Conservation (phyloP, 37 sponge, comb jelly and placozoan species). For the Halichondria panicea region DNA sequence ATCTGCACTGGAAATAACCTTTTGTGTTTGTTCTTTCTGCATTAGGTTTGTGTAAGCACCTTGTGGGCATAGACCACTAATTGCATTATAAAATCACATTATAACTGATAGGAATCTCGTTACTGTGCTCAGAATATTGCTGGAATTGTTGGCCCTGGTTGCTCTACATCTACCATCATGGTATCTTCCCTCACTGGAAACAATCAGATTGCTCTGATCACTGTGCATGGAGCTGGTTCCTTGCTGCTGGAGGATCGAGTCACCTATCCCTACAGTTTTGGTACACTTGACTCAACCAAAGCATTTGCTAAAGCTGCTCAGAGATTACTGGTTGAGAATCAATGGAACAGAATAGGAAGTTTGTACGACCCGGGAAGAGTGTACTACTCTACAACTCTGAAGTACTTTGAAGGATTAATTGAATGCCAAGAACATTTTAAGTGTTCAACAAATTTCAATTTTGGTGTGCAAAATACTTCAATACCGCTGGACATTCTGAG, state of each 20-base stretch:
- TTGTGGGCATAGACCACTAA: too few relatives aligned
- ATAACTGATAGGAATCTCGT: neutral
- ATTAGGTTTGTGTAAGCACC: too few relatives aligned
- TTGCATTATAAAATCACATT: neutral
- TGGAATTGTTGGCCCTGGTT: slow-evolving; percentile 29
- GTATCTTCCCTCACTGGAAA: neutral
- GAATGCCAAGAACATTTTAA: too few relatives aligned
- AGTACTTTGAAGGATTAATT: neutral
- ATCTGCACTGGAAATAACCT: too few relatives aligned
- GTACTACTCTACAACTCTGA: neutral
- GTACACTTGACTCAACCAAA: slow-evolving; percentile 3
- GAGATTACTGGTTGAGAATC: neutral
- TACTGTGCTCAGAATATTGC: neutral
- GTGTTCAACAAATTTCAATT: neutral
- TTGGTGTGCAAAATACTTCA: neutral
- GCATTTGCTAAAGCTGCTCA: neutral
- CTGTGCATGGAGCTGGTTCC: slow-evolving; percentile 5
- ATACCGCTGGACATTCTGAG: neutral
- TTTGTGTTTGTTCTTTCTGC: too few relatives aligned
- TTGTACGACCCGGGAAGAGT: slow-evolving; percentile 3
- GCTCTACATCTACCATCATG: slow-evolving; percentile 3
- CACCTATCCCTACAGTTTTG: slow-evolving; percentile 8
- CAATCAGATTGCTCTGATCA: neutral
- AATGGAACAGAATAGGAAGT: neutral
- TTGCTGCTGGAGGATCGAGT: neutral